phyloP scores from a whole-genome alignment of 2,888 invertebrate species.

The Bruchidius siliquastri region DNA sequence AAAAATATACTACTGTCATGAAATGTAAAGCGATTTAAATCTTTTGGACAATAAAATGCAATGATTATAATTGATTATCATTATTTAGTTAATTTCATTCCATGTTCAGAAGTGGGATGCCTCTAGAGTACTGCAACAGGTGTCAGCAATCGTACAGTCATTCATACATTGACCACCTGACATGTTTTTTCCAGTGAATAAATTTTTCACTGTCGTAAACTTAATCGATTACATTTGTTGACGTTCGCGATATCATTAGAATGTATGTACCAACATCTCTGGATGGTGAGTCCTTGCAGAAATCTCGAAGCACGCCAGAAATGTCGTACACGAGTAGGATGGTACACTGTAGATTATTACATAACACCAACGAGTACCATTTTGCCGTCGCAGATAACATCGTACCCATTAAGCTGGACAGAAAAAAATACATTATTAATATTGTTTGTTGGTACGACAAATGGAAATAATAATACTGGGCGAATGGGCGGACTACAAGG shows the following conservation, averaged over 20 bases:
- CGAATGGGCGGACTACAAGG: neutral
- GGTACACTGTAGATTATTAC: conserved; percentile 21
- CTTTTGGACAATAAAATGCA: too few relatives aligned
- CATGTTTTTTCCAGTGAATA: too few relatives aligned
- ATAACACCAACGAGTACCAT: conserved; percentile 17
- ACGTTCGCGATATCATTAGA: neutral
- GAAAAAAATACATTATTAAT: neutral
- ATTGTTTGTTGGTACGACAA: neutral
- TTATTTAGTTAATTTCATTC: too few relatives aligned
- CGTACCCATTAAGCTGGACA: neutral
- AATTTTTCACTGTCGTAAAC: neutral
- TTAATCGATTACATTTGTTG: neutral
- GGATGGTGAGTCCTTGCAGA: conserved; percentile 14
- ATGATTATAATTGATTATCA: too few relatives aligned
- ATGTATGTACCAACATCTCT: neutral
- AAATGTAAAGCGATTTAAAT: too few relatives aligned
- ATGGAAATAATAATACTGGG: neutral
- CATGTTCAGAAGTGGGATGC: too few relatives aligned
- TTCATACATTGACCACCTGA: too few relatives aligned
- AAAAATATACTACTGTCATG: too few relatives aligned
- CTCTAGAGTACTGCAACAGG: too few relatives aligned
- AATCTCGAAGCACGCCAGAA: conserved; percentile 21
- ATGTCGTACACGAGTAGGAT: conserved; percentile 26
- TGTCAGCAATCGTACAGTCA: too few relatives aligned
- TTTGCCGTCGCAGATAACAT: conserved; percentile 7